phyloP scores from a whole-genome alignment of 1,140 invertebrate genomes.

The Zaprionus tsacasi region DNA sequence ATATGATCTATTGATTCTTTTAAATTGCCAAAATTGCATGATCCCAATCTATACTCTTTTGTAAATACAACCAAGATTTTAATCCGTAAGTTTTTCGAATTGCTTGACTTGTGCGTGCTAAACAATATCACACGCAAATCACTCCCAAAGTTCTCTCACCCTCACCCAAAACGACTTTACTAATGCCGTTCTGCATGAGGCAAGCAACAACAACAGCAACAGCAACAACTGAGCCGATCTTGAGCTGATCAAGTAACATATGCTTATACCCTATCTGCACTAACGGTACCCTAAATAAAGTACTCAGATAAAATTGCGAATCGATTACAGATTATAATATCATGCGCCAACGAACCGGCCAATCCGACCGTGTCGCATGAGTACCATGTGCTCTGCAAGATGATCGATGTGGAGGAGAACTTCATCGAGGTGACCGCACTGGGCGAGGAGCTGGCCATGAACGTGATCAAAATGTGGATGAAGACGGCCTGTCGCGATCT shows the following conservation, averaged over 20 bases:
- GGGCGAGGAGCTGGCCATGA: conserved; percentile 96
- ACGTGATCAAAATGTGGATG: conserved; percentile 98
- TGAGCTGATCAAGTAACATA: conserved; percentile 40
- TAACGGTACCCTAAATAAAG: background rate
- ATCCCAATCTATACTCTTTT: background rate
- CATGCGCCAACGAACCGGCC: conserved; percentile 93
- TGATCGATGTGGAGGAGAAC: conserved; percentile 95
- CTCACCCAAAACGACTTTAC: conserved; percentile 36
- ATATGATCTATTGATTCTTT: background rate
- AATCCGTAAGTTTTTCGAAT: conserved; percentile 76
- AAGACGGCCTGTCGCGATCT: conserved; percentile 94
- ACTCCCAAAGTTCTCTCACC: conserved; percentile 43
- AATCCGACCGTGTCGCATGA: conserved; percentile 94
- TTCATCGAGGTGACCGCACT: conserved; percentile 97
- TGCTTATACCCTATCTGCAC: conserved; percentile 39
- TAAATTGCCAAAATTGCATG: background rate
- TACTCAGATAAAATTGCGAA: conserved; percentile 16
- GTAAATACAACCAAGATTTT: conserved; percentile 4
- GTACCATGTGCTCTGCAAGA: conserved; percentile 93
- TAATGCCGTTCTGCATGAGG: conserved; percentile 74
- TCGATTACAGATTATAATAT: conserved; percentile 92
- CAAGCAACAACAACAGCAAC: conserved; percentile 16
- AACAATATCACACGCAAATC: conserved; percentile 62
- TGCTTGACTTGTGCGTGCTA: conserved; percentile 83
- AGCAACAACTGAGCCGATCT: background rate